A percentile compares a stretch with the other conserved stretches of the same genome.
Evolutionary conservation across 1,140 invertebrate genomes (phyloP).

Genomic region (Zaprionus capensis): DNA sequence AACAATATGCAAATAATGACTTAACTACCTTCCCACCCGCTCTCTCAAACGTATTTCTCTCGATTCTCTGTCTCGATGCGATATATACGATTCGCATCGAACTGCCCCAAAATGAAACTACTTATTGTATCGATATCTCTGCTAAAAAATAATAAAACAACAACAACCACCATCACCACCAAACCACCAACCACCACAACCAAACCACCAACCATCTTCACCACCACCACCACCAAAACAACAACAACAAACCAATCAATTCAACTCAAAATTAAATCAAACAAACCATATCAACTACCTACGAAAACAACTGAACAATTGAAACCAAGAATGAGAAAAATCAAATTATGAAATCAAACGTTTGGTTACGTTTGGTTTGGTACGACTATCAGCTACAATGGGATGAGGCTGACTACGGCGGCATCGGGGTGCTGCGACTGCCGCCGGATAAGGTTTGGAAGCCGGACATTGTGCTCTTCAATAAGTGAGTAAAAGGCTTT

Average conservation of each 20-base stretch:
- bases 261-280: slow-evolving; percentile 43
- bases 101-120: not conserved
- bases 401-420: slow-evolving; percentile 99
- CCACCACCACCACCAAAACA: slow-evolving; percentile 52
- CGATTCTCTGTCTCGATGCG: slow-evolving; percentile 38
- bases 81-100: slow-evolving; percentile 6
- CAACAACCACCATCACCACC: slow-evolving; percentile 34
- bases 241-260: slow-evolving; percentile 3
- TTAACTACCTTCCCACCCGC: slow-evolving; percentile 75
- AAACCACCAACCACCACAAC: slow-evolving; percentile 47
- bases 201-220: slow-evolving; percentile 46
- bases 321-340: slow-evolving; percentile 97
- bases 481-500: slow-evolving; percentile 93
- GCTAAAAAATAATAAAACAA: slow-evolving; percentile 19
- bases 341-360: slow-evolving; percentile 99
- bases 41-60: slow-evolving; percentile 58
- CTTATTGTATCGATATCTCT: slow-evolving; percentile 44
- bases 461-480: slow-evolving; percentile 99
- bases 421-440: slow-evolving; percentile 96
- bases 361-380: slow-evolving; percentile 98
- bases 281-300: slow-evolving; percentile 17
- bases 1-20: slow-evolving; percentile 73
- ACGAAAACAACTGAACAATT: slow-evolving; percentile 81
- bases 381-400: slow-evolving; percentile 98
- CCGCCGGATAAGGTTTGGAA: slow-evolving; percentile 99